Conservation (phyloP, 2,888 invertebrate genomes). For the Choreutis nemorana region DNA sequence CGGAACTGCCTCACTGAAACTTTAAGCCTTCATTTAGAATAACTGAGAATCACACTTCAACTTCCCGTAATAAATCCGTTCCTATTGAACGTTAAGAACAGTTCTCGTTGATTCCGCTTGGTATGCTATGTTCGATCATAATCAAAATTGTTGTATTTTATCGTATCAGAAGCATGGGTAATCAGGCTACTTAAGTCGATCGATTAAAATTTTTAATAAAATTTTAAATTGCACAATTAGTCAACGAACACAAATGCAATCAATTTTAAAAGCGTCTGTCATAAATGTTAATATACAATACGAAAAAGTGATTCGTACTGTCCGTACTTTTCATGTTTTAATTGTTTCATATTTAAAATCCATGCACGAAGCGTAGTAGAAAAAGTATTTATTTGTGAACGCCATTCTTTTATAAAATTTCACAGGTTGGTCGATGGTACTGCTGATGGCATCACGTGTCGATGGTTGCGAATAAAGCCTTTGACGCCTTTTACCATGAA, state of each 20-base stretch:
- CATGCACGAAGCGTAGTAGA: conserved; percentile 6
- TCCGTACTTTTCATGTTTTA: conserved; percentile 6
- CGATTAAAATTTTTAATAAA: too few species aligned
- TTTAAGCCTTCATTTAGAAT: conserved; percentile 62
- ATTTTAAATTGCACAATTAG: too few species aligned
- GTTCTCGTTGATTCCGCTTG: conserved; percentile 2
- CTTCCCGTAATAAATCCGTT: conserved; percentile 53
- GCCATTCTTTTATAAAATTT: conserved; percentile 22
- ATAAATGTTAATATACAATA: conserved; percentile 9
- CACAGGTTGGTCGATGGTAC: conserved; percentile 14
- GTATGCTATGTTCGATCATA: conserved; percentile 16
- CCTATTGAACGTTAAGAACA: conserved; percentile 28
- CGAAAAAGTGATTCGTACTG: conserved; percentile 4
- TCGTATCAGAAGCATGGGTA: conserved; percentile 9
- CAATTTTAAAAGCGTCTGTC: too few species aligned
- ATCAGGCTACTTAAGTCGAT: too few species aligned
- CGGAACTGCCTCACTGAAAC: conserved; percentile 63
- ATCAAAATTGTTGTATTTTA: conserved; percentile 20
- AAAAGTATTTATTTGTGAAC: conserved; percentile 16
- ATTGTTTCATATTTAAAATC: conserved; percentile 7
- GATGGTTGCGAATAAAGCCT: conserved; percentile 51
- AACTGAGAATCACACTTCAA: conserved; percentile 54
- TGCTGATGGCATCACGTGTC: conserved; percentile 38
- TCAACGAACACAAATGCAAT: too few species aligned
- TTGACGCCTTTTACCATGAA: conserved; percentile 52